Conservation (phyloP, 2,888 invertebrate species). For the Ferrisia virgata region DNA sequence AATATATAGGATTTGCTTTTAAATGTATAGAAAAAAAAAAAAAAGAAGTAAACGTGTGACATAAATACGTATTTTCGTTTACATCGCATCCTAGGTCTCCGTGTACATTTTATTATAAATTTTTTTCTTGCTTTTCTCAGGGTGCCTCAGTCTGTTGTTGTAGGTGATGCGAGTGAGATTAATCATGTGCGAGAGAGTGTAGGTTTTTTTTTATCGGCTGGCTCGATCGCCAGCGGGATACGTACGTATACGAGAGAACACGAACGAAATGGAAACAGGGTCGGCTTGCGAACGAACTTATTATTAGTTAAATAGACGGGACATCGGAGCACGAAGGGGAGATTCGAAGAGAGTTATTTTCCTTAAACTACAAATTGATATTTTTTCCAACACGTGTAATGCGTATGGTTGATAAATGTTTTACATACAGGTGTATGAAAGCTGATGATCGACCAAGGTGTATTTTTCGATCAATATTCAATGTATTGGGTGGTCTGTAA, state of each 20-base stretch:
- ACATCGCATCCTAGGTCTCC: neutral
- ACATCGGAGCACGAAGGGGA: neutral
- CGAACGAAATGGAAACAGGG: neutral
- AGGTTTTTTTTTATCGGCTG: neutral
- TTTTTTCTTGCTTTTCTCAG: neutral
- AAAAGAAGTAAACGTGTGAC: neutral
- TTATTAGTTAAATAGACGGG: neutral
- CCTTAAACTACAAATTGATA: neutral
- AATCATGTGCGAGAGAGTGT: slow-evolving; percentile 16
- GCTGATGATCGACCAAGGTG: neutral
- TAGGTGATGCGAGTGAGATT: slow-evolving; percentile 18
- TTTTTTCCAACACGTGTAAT: neutral
- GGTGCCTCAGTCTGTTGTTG: neutral
- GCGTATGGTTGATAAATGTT: neutral
- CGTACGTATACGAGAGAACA: neutral
- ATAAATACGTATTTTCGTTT: too few relatives aligned
- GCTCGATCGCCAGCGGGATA: slow-evolving; percentile 23
- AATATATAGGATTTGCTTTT: neutral
- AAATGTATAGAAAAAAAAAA: neutral
- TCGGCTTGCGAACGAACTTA: neutral
- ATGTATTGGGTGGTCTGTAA: neutral
- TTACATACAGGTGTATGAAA: neutral
- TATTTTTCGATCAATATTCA: neutral
- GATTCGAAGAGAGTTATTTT: neutral
- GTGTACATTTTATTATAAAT: neutral